phyloP scores from a whole-genome alignment of 53 echinoderm and acorn worm species.

The Astropecten irregularis region DNA sequence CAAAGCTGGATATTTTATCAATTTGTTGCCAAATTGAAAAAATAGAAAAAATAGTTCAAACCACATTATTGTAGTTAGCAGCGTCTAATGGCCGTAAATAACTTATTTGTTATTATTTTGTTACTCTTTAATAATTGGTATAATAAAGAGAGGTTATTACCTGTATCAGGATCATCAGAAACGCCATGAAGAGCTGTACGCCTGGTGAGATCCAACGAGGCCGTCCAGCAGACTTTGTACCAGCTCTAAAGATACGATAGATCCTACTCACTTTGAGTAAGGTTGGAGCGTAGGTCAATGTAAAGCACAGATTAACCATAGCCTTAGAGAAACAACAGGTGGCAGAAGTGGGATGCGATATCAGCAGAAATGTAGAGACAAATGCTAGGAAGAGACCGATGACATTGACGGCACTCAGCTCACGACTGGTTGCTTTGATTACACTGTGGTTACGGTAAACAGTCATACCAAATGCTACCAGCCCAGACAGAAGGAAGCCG shows the following conservation, averaged over 20 bases:
- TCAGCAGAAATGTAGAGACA: slow-evolving; percentile 26
- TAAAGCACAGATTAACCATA: slow-evolving; percentile 48
- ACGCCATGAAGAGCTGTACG: slow-evolving; percentile 30
- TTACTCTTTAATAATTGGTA: no score
- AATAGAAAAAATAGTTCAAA: no score
- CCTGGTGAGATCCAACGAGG: slow-evolving; percentile 34
- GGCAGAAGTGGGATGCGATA: slow-evolving; percentile 16
- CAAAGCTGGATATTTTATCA: no score
- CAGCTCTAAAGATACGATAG: slow-evolving; percentile 62
- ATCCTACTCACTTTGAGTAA: slow-evolving; percentile 59
- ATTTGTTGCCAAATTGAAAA: no score
- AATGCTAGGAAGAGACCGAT: slow-evolving; percentile 52
- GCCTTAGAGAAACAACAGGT: slow-evolving; percentile 35
- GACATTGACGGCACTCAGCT: slow-evolving; percentile 59
- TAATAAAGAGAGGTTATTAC: no score
- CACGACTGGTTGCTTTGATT: slow-evolving; percentile 64
- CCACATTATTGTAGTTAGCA: no score
- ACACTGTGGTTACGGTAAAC: slow-evolving; percentile 55
- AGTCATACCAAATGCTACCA: slow-evolving; percentile 38
- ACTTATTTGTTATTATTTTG: no score
- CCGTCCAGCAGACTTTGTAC: slow-evolving; percentile 57
- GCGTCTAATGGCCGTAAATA: no score
- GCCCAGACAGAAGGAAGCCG: slow-evolving; percentile 46
- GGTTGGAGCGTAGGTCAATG: slow-evolving; percentile 64
- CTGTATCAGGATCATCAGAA: slow-evolving; percentile 29